Conservation (phyloP, 2,797 vertebrate species). For the Thalassophryne amazonica region DNA sequence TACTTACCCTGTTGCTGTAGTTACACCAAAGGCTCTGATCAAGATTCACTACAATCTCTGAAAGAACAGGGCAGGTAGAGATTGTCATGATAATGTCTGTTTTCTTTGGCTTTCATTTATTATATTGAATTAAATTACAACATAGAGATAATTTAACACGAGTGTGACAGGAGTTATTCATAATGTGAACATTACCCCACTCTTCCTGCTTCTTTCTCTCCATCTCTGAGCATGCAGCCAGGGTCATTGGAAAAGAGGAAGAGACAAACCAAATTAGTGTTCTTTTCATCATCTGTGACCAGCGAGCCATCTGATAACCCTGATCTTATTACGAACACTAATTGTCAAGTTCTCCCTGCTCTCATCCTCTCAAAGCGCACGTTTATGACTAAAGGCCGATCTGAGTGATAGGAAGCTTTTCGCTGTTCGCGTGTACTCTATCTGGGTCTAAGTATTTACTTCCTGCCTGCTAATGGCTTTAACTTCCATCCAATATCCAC, state of each 20-base stretch:
- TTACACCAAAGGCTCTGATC: too few species aligned
- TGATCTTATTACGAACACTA: conserved; percentile 76
- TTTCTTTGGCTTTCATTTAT: conserved; percentile 35
- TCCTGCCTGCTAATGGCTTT: conserved; percentile 65
- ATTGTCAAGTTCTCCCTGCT: conserved; percentile 67
- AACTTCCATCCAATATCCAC: conserved; percentile 57
- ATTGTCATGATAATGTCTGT: conserved; percentile 17
- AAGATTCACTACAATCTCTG: too few species aligned
- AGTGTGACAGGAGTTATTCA: conserved; percentile 60
- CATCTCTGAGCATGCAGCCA: conserved; percentile 36
- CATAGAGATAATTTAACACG: conserved; percentile 49
- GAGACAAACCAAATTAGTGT: conserved; percentile 81
- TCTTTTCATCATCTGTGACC: conserved; percentile 78
- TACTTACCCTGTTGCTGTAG: too few species aligned
- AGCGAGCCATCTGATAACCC: conserved; percentile 74
- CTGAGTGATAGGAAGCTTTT: conserved; percentile 14
- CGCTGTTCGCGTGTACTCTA: neutral
- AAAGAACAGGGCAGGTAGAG: neutral
- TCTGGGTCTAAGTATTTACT: conserved; percentile 51
- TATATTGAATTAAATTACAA: conserved; percentile 51
- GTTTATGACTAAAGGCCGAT: conserved; percentile 37
- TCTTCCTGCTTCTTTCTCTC: conserved; percentile 27
- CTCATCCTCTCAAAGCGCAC: conserved; percentile 36
- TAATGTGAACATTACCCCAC: conserved; percentile 53
- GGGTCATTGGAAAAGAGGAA: conserved; percentile 61